Percentiles rank a stretch among this genome's conserved stretches.
These are phyloP conservation scores for Arenaria interpres DNA, from an alignment of 2,113 vertebrate species.

Conservation along the genomic window DNA sequence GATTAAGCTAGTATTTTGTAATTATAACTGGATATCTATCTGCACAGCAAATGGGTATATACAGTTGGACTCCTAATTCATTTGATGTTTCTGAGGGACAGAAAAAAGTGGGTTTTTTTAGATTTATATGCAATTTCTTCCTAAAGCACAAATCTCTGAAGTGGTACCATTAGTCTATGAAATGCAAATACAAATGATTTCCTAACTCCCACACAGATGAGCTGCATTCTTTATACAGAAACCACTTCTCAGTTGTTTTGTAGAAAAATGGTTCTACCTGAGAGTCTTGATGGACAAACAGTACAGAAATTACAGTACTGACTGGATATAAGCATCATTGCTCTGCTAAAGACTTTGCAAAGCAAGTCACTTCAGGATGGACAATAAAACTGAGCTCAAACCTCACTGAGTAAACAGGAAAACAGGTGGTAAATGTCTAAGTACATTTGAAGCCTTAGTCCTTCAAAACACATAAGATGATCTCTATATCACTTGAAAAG, in stretches of 20 bases:
- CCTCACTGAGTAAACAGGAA: neutral
- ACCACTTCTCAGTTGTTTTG: neutral
- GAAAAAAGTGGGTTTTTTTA: too few species aligned
- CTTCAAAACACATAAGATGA: neutral
- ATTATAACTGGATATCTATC: neutral
- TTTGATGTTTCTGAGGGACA: neutral
- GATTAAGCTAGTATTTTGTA: constrained; percentile 1
- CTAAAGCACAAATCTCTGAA: neutral
- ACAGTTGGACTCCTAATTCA: neutral
- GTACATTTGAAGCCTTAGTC: neutral
- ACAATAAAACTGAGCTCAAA: neutral
- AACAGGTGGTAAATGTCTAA: neutral
- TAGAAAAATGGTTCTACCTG: neutral
- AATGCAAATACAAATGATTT: neutral
- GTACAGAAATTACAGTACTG: neutral
- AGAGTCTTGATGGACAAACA: neutral
- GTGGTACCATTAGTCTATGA: neutral
- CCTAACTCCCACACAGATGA: neutral
- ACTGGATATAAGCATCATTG: neutral
- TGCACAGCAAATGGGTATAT: neutral
- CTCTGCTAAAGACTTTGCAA: neutral
- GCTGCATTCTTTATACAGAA: neutral
- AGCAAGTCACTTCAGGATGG: neutral
- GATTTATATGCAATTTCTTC: neutral
- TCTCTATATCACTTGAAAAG: neutral